Evolutionary conservation across 2,113 vertebrate genomes (phyloP).

Genomic region (Nipponia nippon): DNA sequence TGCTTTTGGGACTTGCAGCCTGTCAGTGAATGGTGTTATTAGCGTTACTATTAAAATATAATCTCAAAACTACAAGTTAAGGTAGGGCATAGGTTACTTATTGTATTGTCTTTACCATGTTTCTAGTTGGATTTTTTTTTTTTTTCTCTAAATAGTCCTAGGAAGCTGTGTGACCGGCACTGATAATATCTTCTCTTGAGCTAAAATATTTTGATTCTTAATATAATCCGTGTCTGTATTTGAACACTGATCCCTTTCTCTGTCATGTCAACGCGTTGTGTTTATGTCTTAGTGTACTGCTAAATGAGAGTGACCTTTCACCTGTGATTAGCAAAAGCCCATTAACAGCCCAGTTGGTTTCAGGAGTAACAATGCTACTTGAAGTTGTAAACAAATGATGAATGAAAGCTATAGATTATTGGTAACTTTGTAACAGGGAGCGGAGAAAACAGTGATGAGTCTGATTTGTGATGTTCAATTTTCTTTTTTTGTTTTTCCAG

Average conservation of each 20-base stretch:
- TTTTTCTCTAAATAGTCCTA: neutral
- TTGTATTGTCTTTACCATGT: neutral
- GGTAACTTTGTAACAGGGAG: conserved; percentile 37
- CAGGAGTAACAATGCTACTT: conserved; percentile 22
- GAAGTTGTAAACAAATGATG: neutral
- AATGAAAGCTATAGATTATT: conserved; percentile 8
- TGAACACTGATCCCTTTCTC: neutral
- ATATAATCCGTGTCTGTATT: neutral
- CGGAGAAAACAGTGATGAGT: neutral
- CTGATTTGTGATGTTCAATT: conserved; percentile 1
- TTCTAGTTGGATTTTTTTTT: neutral
- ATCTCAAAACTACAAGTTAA: neutral
- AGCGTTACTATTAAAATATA: neutral
- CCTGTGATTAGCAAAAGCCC: conserved; percentile 29
- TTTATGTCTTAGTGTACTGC: neutral
- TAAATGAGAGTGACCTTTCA: conserved; percentile 37
- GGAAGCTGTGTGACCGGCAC: neutral
- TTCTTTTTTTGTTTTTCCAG: neutral
- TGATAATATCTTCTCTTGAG: neutral
- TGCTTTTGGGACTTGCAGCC: neutral
- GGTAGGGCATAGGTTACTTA: neutral
- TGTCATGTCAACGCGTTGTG: neutral
- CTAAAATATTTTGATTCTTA: neutral
- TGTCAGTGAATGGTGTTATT: neutral
- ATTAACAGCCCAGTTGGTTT: neutral